These are phyloP conservation scores for Augiades crinisus DNA, from an alignment of 2,888 invertebrate genomes.

Conservation along the genomic window DNA sequence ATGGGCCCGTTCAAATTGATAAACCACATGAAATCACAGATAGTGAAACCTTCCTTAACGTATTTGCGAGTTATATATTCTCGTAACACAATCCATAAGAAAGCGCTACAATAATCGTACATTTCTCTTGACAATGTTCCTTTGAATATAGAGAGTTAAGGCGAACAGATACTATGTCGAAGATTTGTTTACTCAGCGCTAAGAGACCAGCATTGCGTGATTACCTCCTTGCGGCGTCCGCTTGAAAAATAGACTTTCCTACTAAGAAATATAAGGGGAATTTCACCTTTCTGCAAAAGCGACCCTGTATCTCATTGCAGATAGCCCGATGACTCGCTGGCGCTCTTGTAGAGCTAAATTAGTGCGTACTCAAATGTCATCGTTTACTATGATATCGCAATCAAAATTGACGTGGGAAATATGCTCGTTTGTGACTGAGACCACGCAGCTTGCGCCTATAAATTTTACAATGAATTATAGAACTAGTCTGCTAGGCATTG, in stretches of 20 bases:
- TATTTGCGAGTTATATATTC: constrained; percentile 69
- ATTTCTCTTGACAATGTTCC: constrained; percentile 78
- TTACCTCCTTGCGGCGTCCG: constrained; percentile 46
- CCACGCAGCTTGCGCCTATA: constrained; percentile 59
- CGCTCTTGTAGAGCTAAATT: constrained; percentile 63
- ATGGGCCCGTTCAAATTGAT: constrained; percentile 67
- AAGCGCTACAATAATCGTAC: constrained; percentile 76
- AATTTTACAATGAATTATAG: constrained; percentile 74
- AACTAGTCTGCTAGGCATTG: constrained; percentile 50
- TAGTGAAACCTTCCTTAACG: constrained; percentile 65
- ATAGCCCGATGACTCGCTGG: constrained; percentile 52
- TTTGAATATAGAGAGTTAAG: constrained; percentile 78
- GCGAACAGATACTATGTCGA: constrained; percentile 75
- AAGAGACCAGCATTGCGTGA: constrained; percentile 66
- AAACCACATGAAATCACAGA: constrained; percentile 71
- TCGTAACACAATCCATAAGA: constrained; percentile 77
- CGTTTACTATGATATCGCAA: constrained; percentile 75
- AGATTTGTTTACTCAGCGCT: constrained; percentile 74
- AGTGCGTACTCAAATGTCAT: constrained; percentile 73
- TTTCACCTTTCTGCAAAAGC: constrained; percentile 42
- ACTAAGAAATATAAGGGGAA: constrained; percentile 50
- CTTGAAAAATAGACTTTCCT: constrained; percentile 61
- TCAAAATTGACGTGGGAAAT: constrained; percentile 79
- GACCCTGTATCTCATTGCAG: constrained; percentile 53
- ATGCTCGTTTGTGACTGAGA: constrained; percentile 71